Base-by-base conservation (phyloP, 2,113 vertebrate genomes). In the Lepisosteus oculatus region DNA sequence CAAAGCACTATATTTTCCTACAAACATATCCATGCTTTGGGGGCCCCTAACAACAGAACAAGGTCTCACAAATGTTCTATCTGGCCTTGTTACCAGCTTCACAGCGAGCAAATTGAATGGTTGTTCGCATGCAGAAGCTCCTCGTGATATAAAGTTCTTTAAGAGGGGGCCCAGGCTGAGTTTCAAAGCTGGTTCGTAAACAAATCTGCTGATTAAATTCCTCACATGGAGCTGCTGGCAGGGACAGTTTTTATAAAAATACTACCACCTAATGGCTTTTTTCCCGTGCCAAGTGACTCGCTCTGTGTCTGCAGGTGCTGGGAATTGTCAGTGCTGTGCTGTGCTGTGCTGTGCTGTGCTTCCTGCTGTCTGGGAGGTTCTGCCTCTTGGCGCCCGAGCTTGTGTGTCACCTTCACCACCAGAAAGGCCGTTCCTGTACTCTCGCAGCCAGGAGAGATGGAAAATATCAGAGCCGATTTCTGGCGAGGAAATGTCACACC, bases 161-260 rank as follows among this genome's bases (percentile, higher is more conserved):
- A 88, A 73, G 72, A 85, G 83, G 86, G 85, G 81, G 47, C 75
- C 79, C 74, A 84, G 87, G 85, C 87, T 89, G 81, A 81, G 81
- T 86, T 83, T 85, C 72, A 79, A 81, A 93, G 87, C 84, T 79
- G 85, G 82, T 74, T 90, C 44, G 93, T 88, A 92, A 91, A 90
- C 89, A 90, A 87, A 89, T 91, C 82, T 79, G 81, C 90, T 92
- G 91, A 93, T 92, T 93, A 93, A 92, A 93, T 92, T 92, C 92
- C 87, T 92, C 73, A 68, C 83, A 78, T 56, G 88, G 85, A 87
- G 85, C 85, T 87, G 87, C 85, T 85, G 87, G 89, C 92, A 92
- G 90, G 87, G 84, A 71, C 84, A 72, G 88, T 91, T 92, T 87
- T 55, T 71, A 17, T 15, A 85, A 88, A 91, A 92, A 88, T 89